Percentiles rank a stretch among this genome's conserved stretches.
Evolutionary conservation across 2,888 invertebrate genomes (phyloP).

Genomic region (Diaprepes abbreviatus): DNA sequence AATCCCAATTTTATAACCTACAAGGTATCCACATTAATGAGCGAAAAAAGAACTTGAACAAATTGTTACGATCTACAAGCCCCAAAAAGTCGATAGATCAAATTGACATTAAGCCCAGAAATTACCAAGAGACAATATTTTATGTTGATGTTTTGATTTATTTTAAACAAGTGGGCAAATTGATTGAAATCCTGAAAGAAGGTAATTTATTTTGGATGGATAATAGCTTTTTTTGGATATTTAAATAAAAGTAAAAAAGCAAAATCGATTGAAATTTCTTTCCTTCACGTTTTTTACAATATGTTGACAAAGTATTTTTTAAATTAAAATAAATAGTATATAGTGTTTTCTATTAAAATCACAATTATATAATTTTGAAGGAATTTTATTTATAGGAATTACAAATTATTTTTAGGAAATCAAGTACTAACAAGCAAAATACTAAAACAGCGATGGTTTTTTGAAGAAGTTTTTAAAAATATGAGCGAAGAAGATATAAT

Average conservation of each 20-base stretch:
- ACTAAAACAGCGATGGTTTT: constrained; percentile 46
- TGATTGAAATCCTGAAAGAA: constrained; percentile 51
- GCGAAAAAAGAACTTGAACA: constrained; percentile 51
- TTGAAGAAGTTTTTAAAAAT: constrained; percentile 50
- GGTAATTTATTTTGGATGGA: constrained; percentile 46
- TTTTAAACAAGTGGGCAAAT: constrained; percentile 48
- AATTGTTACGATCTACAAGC: constrained; percentile 43
- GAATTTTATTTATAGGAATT: too few relatives aligned
- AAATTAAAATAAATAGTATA: too few relatives aligned
- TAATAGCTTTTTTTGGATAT: too few relatives aligned
- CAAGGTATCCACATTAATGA: constrained; percentile 47
- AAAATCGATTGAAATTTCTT: too few relatives aligned
- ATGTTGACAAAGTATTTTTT: too few relatives aligned
- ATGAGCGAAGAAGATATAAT: neutral
- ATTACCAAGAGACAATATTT: constrained; percentile 54
- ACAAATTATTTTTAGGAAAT: constrained; percentile 40
- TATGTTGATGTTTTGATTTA: constrained; percentile 53
- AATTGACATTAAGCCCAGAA: constrained; percentile 49
- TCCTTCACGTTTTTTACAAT: too few relatives aligned
- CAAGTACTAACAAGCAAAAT: constrained; percentile 50
- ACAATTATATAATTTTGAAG: too few relatives aligned
- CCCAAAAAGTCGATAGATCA: constrained; percentile 25
- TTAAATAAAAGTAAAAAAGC: too few relatives aligned
- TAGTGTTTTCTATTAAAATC: too few relatives aligned
- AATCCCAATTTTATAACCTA: constrained; percentile 1